Percentiles rank a stretch among this genome's conserved stretches.
phyloP scores from a whole-genome alignment of 2,888 invertebrate species.

The Plutella xylostella region DNA sequence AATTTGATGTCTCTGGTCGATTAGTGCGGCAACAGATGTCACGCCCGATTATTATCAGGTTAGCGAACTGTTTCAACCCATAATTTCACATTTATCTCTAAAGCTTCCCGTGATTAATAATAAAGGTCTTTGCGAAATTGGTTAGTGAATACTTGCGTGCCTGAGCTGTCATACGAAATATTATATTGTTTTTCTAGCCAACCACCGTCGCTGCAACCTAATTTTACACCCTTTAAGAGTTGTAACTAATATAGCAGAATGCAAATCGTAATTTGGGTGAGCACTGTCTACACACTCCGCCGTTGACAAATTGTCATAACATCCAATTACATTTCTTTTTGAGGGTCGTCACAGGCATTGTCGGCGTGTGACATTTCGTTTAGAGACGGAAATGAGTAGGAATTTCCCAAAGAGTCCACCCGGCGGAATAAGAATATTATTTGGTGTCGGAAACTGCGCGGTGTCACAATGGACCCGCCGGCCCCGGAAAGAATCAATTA shows the following conservation, averaged over 20 bases:
- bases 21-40: slow-evolving; percentile 28
- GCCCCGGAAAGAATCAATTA: slow-evolving; percentile 67
- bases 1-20: slow-evolving; percentile 31
- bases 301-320: slow-evolving; percentile 63
- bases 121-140: too few relatives aligned
- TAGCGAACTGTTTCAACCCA: slow-evolving; percentile 23
- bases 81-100: slow-evolving; percentile 24
- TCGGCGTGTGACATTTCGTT: slow-evolving; percentile 50
- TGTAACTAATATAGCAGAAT: too few relatives aligned
- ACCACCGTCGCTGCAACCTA: too few relatives aligned
- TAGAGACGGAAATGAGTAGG: slow-evolving; percentile 59
- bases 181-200: too few relatives aligned
- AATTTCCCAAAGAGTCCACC: slow-evolving; percentile 51
- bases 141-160: too few relatives aligned
- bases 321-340: slow-evolving; percentile 59
- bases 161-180: too few relatives aligned
- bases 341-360: slow-evolving; percentile 47
- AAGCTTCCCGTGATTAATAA: too few relatives aligned
- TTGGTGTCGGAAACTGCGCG: slow-evolving; percentile 36
- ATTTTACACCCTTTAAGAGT: too few relatives aligned
- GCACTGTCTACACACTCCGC: too few relatives aligned
- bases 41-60: slow-evolving; percentile 41
- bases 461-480: slow-evolving; percentile 35
- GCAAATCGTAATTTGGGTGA: too few relatives aligned
- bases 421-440: slow-evolving; percentile 51